A percentile compares a stretch with the other conserved stretches of the same genome.
These are phyloP conservation scores for Stylophora pistillata DNA, from an alignment of 64 coral and sea anemone genomes.

Conservation along the genomic window DNA sequence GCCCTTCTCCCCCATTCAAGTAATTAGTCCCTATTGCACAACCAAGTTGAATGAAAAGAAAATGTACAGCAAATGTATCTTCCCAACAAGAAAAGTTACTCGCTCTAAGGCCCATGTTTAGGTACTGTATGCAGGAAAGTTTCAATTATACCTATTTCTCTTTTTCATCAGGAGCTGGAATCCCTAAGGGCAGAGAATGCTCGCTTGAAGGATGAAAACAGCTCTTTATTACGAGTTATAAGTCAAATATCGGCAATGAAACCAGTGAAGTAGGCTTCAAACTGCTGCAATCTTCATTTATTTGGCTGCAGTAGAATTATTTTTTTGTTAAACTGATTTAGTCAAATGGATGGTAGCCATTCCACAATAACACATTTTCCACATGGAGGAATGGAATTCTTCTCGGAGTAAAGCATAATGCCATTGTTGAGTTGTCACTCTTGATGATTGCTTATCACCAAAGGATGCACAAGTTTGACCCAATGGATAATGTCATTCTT, in stretches of 20 bases:
- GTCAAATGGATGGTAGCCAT: constrained; percentile 44
- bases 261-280: constrained; percentile 15
- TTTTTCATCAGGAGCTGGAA: constrained; percentile 75
- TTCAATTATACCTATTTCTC: neutral
- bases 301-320: constrained; percentile 39
- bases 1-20: too few species aligned
- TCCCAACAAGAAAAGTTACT: too few species aligned
- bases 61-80: too few species aligned
- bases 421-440: neutral
- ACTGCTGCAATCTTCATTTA: constrained; percentile 15
- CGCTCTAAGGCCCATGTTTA: too few species aligned
- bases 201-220: constrained; percentile 87
- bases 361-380: neutral
- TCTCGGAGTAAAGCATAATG: neutral
- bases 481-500: constrained; percentile 1
- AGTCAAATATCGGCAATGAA: constrained; percentile 82
- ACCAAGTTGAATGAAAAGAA: too few species aligned
- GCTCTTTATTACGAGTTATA: constrained; percentile 93
- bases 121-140: neutral
- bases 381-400: neutral
- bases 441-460: neutral
- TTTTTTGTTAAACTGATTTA: constrained; percentile 47
- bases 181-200: constrained; percentile 72
- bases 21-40: too few species aligned
- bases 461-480: neutral